phyloP scores from a whole-genome alignment of 2,888 invertebrate genomes.

The Papilio elwesi region DNA sequence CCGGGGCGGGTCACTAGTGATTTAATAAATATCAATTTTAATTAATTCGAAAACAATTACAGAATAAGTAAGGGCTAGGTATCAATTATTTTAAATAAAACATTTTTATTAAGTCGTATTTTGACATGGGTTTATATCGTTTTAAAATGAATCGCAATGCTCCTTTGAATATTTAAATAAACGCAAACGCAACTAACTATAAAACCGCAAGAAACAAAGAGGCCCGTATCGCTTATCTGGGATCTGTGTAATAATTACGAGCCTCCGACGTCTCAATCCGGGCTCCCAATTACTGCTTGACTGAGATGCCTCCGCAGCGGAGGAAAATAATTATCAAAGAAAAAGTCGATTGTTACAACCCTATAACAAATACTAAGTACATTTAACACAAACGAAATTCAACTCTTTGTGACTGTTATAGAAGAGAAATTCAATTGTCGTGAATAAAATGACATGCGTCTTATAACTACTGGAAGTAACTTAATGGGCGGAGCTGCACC shows the following conservation, averaged over 20 bases:
- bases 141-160: not conserved
- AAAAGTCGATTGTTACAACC: slow-evolving; percentile 59
- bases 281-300: slow-evolving; percentile 68
- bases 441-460: slow-evolving; percentile 41
- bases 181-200: not conserved
- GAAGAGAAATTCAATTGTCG: slow-evolving; percentile 50
- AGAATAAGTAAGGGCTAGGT: too few species aligned
- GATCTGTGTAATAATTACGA: slow-evolving; percentile 82
- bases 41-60: too few species aligned
- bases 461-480: slow-evolving; percentile 49
- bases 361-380: slow-evolving; percentile 48
- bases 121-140: not conserved
- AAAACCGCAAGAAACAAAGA: slow-evolving; percentile 57
- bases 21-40: too few species aligned
- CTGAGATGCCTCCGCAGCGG: slow-evolving; percentile 66
- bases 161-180: not conserved
- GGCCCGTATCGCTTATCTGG: slow-evolving; percentile 67
- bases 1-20: too few species aligned
- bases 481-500: slow-evolving; percentile 50
- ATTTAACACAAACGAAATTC: slow-evolving; percentile 31
- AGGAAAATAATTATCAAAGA: slow-evolving; percentile 69
- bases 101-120: too few species aligned
- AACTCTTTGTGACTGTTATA: slow-evolving; percentile 17
- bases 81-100: too few species aligned
- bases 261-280: slow-evolving; percentile 76